A percentile compares a stretch with the other conserved stretches of the same genome.
phyloP scores from a whole-genome alignment of 2,113 vertebrate genomes.

The Corydoras maculifer region DNA sequence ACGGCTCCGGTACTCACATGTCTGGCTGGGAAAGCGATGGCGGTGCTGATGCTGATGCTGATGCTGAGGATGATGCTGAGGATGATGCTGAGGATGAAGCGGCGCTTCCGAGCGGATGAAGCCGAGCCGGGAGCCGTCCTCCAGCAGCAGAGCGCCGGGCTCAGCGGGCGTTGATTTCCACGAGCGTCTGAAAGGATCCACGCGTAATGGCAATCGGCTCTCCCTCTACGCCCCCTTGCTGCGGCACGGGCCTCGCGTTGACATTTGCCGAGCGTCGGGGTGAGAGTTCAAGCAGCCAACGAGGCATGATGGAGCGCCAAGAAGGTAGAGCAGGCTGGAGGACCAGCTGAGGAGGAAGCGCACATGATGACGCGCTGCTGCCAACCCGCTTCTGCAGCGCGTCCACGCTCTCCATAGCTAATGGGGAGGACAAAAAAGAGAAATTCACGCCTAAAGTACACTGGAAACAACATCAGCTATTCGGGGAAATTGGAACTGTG shows the following conservation, averaged over 20 bases:
- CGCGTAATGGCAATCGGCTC: constrained; percentile 53
- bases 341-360: constrained; percentile 64
- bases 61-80: not conserved
- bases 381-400: not conserved
- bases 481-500: too few species aligned
- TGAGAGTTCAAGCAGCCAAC: constrained; percentile 76
- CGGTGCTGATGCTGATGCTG: constrained; percentile 45
- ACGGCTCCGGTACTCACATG: constrained; percentile 69
- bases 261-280: constrained; percentile 72
- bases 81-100: not conserved
- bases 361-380: constrained; percentile 43
- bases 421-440: too few species aligned
- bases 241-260: constrained; percentile 73
- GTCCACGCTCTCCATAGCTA: too few species aligned
- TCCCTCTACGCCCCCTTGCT: constrained; percentile 62
- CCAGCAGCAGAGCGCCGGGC: not conserved
- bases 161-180: not conserved
- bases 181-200: constrained; percentile 48
- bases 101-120: not conserved
- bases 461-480: too few species aligned
- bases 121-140: constrained; percentile 27
- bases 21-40: constrained; percentile 57
- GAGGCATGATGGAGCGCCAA: constrained; percentile 61
- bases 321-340: constrained; percentile 71
- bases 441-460: too few species aligned